These are phyloP conservation scores for Phragmatobia fuliginosa DNA, from an alignment of 2,888 invertebrate species.

Conservation along the genomic window DNA sequence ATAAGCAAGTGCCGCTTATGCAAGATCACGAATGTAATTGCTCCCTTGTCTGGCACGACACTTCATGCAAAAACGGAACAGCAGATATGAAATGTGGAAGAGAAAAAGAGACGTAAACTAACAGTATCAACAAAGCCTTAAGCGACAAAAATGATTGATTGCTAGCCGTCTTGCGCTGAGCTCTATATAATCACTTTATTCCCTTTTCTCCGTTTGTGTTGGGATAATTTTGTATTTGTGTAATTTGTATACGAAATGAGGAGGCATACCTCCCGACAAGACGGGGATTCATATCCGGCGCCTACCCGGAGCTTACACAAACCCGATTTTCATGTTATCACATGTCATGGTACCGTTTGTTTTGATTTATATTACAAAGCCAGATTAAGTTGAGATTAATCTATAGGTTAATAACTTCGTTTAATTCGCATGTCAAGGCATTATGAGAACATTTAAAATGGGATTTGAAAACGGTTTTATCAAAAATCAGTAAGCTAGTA, in stretches of 20 bases:
- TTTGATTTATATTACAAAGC: conserved; percentile 63
- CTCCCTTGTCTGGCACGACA: conserved; percentile 87
- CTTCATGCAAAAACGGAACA: conserved; percentile 82
- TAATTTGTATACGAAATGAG: conserved; percentile 86
- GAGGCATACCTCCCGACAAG: conserved; percentile 73
- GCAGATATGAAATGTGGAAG: conserved; percentile 52
- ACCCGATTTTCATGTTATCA: conserved; percentile 76
- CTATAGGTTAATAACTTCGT: conserved; percentile 53
- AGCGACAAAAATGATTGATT: conserved; percentile 87
- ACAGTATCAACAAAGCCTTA: conserved; percentile 78
- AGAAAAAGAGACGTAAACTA: conserved; percentile 66
- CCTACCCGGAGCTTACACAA: conserved; percentile 68
- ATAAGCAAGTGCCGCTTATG: conserved; percentile 87
- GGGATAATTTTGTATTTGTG: conserved; percentile 86
- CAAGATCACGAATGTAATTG: conserved; percentile 88
- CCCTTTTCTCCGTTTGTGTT: conserved; percentile 87
- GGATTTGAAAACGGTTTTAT: neutral
- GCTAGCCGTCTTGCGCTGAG: conserved; percentile 85
- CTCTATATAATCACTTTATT: conserved; percentile 88
- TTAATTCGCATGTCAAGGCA: conserved; percentile 35
- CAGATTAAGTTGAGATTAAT: conserved; percentile 61
- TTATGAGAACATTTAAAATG: conserved; percentile 13
- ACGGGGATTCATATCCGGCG: conserved; percentile 78
- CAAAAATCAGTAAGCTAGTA: neutral
- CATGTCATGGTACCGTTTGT: conserved; percentile 68